phyloP scores from a whole-genome alignment of 2,888 invertebrate species.

The Nemotelus nigrinus region DNA sequence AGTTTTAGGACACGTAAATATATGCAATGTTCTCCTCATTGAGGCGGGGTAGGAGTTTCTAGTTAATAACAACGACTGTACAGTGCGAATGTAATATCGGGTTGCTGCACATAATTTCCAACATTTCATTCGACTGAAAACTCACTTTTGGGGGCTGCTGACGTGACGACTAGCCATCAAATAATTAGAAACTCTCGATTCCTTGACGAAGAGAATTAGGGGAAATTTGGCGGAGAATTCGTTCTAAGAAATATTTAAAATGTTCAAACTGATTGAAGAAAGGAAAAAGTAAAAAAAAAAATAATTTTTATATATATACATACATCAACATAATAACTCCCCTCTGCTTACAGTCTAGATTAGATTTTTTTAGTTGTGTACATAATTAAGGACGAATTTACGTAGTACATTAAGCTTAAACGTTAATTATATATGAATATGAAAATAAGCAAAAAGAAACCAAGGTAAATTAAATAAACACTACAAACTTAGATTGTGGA shows the following conservation, averaged over 20 bases:
- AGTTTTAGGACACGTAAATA: too few species aligned
- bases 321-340: constrained; percentile 6
- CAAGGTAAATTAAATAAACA: constrained; percentile 25
- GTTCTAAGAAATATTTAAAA: constrained; percentile 16
- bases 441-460: constrained; percentile 18
- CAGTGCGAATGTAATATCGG: not conserved
- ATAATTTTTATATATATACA: constrained; percentile 35
- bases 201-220: not conserved
- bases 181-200: not conserved
- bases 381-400: constrained; percentile 51
- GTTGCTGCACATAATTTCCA: not conserved
- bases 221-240: not conserved
- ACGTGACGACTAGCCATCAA: not conserved
- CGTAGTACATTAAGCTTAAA: constrained; percentile 39
- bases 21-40: not conserved
- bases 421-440: not conserved
- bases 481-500: constrained; percentile 31
- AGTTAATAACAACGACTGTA: not conserved
- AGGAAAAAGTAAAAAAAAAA: not conserved
- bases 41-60: not conserved
- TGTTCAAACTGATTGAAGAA: constrained; percentile 28
- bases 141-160: too few species aligned
- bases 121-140: too few species aligned
- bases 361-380: constrained; percentile 45
- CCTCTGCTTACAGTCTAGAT: constrained; percentile 26